Evolutionary conservation across 2,797 vertebrate species (phyloP).

Genomic region (Enteromius treurensis): DNA sequence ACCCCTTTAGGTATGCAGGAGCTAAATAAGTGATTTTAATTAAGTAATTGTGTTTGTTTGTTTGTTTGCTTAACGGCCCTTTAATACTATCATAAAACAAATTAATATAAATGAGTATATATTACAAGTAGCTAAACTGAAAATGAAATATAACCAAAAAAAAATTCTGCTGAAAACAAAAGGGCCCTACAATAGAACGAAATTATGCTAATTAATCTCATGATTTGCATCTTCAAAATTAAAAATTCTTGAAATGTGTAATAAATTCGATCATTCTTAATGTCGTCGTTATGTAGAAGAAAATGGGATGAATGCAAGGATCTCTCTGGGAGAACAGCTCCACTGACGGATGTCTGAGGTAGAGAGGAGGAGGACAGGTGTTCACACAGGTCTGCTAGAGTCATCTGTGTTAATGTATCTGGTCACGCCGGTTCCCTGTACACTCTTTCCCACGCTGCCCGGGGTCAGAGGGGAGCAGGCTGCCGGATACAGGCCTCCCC

Average conservation of each 20-base stretch:
- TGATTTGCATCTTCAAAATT: background rate
- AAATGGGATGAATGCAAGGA: conserved; percentile 47
- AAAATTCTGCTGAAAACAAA: background rate
- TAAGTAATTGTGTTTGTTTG: no score
- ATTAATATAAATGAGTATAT: background rate
- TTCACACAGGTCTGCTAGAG: conserved; percentile 64
- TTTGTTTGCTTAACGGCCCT: no score
- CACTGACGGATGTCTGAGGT: conserved; percentile 46
- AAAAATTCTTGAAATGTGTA: background rate
- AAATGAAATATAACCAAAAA: background rate
- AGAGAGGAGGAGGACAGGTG: conserved; percentile 66
- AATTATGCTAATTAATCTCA: background rate
- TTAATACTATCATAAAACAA: background rate
- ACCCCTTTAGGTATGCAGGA: no score
- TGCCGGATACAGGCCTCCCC: conserved; percentile 55
- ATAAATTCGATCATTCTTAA: background rate
- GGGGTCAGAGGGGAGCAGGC: conserved; percentile 60
- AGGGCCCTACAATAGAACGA: background rate
- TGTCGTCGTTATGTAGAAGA: conserved; percentile 1
- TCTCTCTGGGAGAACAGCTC: conserved; percentile 43
- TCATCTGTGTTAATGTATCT: conserved; percentile 67
- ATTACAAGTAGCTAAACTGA: background rate
- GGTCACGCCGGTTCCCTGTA: conserved; percentile 63
- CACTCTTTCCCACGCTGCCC: conserved; percentile 66
- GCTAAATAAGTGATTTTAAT: no score